A percentile compares a stretch with the other conserved stretches of the same genome.
These are phyloP conservation scores for Neotoma lepida DNA, from an alignment of 2,113 vertebrate genomes.

Conservation along the genomic window DNA sequence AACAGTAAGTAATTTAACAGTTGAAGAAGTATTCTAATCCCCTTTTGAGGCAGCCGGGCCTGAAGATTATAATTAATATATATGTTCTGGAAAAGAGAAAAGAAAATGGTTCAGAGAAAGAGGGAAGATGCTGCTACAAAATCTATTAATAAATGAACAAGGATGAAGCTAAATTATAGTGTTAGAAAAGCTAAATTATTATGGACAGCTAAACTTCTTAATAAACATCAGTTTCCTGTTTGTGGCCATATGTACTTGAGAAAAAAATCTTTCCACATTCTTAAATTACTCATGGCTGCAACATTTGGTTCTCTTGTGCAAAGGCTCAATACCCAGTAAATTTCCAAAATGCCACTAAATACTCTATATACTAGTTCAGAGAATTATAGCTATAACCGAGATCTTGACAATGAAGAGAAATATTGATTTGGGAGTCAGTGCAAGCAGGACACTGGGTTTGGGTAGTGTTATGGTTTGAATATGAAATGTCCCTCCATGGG, in stretches of 20 bases:
- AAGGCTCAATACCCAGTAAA: conserved; percentile 20
- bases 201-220: conserved; percentile 29
- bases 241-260: conserved; percentile 2
- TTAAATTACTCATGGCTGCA: conserved; percentile 32
- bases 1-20: conserved; percentile 57
- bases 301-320: conserved; percentile 31
- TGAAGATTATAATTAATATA: conserved; percentile 55
- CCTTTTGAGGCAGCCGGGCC: conserved; percentile 34
- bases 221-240: conserved; percentile 45
- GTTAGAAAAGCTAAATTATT: conserved; percentile 60
- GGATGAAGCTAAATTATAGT: conserved; percentile 42
- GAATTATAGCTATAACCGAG: not conserved
- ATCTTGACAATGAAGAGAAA: conserved; percentile 5
- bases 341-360: not conserved
- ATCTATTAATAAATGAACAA: conserved; percentile 46
- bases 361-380: not conserved
- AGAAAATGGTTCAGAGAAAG: conserved; percentile 35
- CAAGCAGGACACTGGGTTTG: not conserved
- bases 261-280: conserved; percentile 46
- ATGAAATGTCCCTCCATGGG: not conserved
- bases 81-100: conserved; percentile 30
- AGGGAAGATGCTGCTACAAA: conserved; percentile 3
- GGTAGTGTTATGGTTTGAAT: not conserved
- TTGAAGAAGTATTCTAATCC: conserved; percentile 33
- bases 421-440: not conserved